A percentile compares a stretch with the other conserved stretches of the same genome.
Conservation (phyloP, 2,797 vertebrate species). For the Cyclura pinguis region DNA sequence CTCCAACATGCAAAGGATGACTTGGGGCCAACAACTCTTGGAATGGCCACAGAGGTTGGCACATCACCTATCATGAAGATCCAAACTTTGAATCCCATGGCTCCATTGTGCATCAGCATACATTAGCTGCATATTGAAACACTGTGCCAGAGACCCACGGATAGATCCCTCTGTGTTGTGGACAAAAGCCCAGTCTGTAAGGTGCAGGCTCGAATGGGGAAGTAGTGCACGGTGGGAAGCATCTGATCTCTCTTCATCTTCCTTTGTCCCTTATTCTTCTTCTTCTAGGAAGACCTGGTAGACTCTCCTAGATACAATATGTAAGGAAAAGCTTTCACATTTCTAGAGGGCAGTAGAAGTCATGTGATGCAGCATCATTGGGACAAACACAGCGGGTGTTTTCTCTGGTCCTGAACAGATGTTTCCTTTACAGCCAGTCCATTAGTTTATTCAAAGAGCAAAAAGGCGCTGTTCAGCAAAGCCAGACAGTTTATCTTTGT, state of each 20-base stretch:
- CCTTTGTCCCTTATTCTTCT: background rate
- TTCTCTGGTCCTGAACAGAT: constrained; percentile 7
- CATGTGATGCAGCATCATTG: background rate
- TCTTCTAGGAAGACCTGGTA: background rate
- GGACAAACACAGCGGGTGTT: background rate
- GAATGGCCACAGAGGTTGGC: background rate
- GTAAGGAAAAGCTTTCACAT: background rate
- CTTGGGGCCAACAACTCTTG: background rate
- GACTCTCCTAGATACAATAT: background rate
- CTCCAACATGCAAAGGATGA: background rate
- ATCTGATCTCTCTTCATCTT: background rate
- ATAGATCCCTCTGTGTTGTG: background rate
- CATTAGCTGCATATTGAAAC: background rate
- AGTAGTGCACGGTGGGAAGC: background rate
- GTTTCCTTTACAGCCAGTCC: background rate
- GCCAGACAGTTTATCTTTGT: constrained; percentile 6
- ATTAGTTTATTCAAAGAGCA: constrained; percentile 18
- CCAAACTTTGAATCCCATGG: background rate
- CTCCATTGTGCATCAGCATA: background rate
- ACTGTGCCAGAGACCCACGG: background rate
- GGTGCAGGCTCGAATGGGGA: background rate
- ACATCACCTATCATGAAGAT: background rate
- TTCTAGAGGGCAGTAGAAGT: background rate
- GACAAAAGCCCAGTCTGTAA: background rate
- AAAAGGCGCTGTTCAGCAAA: constrained; percentile 13